A percentile compares a stretch with the other conserved stretches of the same genome.
phyloP scores from a whole-genome alignment of 2,888 invertebrate species.

The Unio delphinus region DNA sequence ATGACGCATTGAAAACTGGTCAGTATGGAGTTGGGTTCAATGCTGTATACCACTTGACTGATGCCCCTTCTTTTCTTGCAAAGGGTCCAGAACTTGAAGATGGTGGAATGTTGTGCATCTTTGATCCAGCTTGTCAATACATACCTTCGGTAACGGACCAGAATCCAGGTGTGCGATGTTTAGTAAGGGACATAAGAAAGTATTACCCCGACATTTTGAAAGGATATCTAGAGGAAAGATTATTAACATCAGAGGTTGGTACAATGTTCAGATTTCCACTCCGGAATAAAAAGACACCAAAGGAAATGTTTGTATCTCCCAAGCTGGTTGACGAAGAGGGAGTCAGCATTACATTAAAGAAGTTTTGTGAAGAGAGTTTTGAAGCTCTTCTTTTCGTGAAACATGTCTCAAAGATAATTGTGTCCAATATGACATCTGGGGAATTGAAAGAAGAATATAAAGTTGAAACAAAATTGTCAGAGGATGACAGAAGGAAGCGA shows the following conservation, averaged over 20 bases:
- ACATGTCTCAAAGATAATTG: conserved; percentile 46
- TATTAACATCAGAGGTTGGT: conserved; percentile 24
- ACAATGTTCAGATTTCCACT: conserved; percentile 67
- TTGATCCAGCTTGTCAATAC: conserved; percentile 54
- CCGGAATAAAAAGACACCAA: conserved; percentile 48
- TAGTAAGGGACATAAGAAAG: conserved; percentile 22
- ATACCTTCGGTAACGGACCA: conserved; percentile 26
- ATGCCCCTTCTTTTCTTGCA: conserved; percentile 65
- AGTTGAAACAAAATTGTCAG: conserved; percentile 3
- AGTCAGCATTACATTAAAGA: conserved; percentile 37
- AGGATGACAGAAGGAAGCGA: conserved; percentile 1
- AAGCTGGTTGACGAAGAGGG: conserved; percentile 9
- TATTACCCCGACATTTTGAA: conserved; percentile 45
- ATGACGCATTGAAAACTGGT: conserved; percentile 64
- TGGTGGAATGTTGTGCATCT: conserved; percentile 38
- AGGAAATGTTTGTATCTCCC: conserved; percentile 26
- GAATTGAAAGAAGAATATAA: background rate
- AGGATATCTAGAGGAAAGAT: conserved; percentile 47
- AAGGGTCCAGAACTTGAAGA: conserved; percentile 26
- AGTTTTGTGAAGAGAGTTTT: conserved; percentile 48
- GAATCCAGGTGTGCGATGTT: conserved; percentile 42
- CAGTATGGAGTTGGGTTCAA: conserved; percentile 70
- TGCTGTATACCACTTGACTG: conserved; percentile 68
- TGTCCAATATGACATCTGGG: conserved; percentile 18
- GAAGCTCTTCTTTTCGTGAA: conserved; percentile 61